Conservation (phyloP, 2,113 vertebrate genomes). For the Colossoma macropomum region DNA sequence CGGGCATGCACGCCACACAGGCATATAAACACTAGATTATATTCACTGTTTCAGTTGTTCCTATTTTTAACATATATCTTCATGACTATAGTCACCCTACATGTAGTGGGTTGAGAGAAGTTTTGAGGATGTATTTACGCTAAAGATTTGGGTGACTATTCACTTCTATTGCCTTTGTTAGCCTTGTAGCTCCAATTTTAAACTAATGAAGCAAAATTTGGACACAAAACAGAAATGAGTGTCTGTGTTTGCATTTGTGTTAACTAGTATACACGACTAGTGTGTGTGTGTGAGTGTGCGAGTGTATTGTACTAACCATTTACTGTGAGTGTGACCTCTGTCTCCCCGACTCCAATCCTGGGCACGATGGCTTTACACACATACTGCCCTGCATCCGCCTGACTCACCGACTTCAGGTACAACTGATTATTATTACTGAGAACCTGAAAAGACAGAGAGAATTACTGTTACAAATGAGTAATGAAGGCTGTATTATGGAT, state of each 20-base stretch:
- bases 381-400: conserved; percentile 90
- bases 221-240: too few relatives aligned
- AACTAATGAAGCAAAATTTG: too few relatives aligned
- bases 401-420: conserved; percentile 89
- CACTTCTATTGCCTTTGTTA: too few relatives aligned
- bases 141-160: too few relatives aligned
- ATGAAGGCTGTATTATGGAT: background rate
- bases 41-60: too few relatives aligned
- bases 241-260: too few relatives aligned
- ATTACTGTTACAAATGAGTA: background rate
- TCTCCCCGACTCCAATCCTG: conserved; percentile 91
- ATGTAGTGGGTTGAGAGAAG: background rate
- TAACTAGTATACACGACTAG: too few relatives aligned
- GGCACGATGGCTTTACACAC: conserved; percentile 97
- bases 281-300: background rate
- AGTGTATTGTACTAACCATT: conserved; percentile 80
- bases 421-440: conserved; percentile 97
- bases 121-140: background rate
- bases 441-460: conserved; percentile 75
- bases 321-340: conserved; percentile 89
- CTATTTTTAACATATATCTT: too few relatives aligned
- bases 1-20: too few relatives aligned
- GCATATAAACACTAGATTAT: too few relatives aligned
- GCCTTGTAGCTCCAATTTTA: too few relatives aligned
- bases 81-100: too few relatives aligned